These are phyloP conservation scores for Hyposoter dolosus DNA, from an alignment of 2,888 invertebrate genomes.

Conservation along the genomic window DNA sequence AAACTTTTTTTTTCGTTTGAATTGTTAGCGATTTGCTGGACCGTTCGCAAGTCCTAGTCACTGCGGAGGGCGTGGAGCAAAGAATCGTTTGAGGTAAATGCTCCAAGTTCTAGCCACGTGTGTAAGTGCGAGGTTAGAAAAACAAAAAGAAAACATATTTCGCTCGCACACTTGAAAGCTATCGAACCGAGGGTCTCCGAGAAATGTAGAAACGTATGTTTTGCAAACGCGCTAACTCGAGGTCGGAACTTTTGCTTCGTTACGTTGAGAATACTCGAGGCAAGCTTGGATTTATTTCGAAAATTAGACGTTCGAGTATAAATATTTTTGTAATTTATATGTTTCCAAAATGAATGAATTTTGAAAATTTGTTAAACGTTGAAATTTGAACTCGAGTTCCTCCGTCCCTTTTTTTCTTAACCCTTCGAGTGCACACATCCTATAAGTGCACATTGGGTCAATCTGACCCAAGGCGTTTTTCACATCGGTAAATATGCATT, in stretches of 20 bases:
- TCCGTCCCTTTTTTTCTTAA: not conserved
- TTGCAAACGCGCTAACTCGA: not conserved
- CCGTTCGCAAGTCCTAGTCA: not conserved
- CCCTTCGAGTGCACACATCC: not conserved
- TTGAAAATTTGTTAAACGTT: too few species aligned
- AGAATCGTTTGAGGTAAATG: not conserved
- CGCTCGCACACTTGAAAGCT: not conserved
- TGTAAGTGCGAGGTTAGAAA: not conserved
- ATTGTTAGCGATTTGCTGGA: not conserved
- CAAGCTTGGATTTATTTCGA: not conserved
- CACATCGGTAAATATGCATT: too few species aligned
- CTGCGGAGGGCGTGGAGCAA: not conserved
- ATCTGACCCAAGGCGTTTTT: not conserved
- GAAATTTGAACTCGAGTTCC: too few species aligned
- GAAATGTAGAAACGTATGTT: not conserved
- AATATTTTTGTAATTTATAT: too few species aligned
- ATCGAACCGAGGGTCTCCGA: not conserved
- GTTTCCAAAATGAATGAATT: too few species aligned
- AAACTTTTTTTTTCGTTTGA: slow-evolving; percentile 54
- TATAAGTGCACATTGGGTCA: not conserved
- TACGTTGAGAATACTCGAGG: not conserved
- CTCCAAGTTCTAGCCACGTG: not conserved
- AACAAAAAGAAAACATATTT: not conserved
- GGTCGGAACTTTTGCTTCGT: not conserved
- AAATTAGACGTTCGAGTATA: too few species aligned